A percentile compares a stretch with the other conserved stretches of the same genome.
phyloP scores from a whole-genome alignment of 2,888 invertebrate genomes.

The Stenolophus ochropezus region DNA sequence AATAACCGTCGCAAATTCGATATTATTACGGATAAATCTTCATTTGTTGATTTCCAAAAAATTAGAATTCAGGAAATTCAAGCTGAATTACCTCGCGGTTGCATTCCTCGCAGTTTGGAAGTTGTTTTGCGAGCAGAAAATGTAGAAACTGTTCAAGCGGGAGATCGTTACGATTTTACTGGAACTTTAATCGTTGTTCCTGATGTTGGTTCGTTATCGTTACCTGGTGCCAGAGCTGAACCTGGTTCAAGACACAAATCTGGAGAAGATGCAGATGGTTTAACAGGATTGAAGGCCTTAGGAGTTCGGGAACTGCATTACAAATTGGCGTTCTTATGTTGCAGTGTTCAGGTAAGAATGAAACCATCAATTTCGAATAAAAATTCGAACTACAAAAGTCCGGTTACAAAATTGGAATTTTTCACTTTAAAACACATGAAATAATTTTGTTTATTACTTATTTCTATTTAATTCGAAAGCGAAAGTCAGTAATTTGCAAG shows the following conservation, averaged over 20 bases:
- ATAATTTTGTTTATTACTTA: no score
- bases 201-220: constrained; percentile 90
- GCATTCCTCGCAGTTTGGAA: constrained; percentile 97
- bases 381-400: no score
- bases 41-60: constrained; percentile 99
- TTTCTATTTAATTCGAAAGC: no score
- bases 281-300: constrained; percentile 83
- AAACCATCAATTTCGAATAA: no score
- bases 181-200: constrained; percentile 98
- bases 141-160: constrained; percentile 95
- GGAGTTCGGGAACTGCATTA: constrained; percentile 91
- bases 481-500: no score
- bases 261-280: constrained; percentile 85
- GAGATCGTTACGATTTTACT: constrained; percentile 92
- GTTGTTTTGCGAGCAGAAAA: constrained; percentile 95
- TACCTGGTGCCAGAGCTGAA: constrained; percentile 92
- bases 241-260: constrained; percentile 83
- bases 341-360: constrained; percentile 83
- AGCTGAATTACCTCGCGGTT: constrained; percentile 95
- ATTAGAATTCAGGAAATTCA: constrained; percentile 97
- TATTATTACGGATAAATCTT: constrained; percentile 93
- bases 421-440: no score
- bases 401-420: no score
- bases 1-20: constrained; percentile 92
- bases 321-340: constrained; percentile 94